Conservation (phyloP, 2,888 invertebrate species). For the Dorcus hopei region DNA sequence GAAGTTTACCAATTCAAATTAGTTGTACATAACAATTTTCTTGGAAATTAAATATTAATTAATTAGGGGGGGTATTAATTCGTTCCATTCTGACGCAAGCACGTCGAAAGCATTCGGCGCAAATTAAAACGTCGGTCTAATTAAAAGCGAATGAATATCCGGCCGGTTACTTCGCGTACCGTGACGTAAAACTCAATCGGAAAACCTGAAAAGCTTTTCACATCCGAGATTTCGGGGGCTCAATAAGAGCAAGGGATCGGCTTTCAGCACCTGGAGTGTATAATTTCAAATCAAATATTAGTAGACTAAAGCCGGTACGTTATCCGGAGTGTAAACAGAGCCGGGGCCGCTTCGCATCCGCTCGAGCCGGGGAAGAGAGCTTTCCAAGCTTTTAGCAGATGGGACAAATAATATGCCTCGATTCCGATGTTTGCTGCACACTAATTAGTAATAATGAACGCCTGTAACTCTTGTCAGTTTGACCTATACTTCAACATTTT, state of each 20-base stretch:
- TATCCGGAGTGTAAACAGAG: constrained; percentile 5
- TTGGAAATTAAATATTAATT: too few relatives aligned
- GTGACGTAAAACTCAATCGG: not conserved
- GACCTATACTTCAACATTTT: too few relatives aligned
- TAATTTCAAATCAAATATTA: constrained; percentile 23
- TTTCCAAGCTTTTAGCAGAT: constrained; percentile 8
- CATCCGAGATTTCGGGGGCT: constrained; percentile 5
- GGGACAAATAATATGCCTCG: constrained; percentile 11
- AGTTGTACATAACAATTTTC: too few relatives aligned
- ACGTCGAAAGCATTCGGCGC: too few relatives aligned
- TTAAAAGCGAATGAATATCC: too few relatives aligned
- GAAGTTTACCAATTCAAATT: too few relatives aligned
- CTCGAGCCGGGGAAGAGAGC: not conserved
- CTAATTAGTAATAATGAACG: constrained; percentile 12
- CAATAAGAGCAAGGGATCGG: constrained; percentile 11
- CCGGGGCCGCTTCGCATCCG: not conserved
- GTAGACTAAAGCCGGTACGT: constrained; percentile 9
- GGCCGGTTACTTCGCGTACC: too few relatives aligned
- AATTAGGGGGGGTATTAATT: too few relatives aligned
- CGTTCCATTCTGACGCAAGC: too few relatives aligned
- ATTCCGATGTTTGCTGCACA: constrained; percentile 6
- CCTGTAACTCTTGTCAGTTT: not conserved
- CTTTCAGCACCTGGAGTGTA: constrained; percentile 21
- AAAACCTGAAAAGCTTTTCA: constrained; percentile 8
- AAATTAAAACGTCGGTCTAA: too few relatives aligned